Base-by-base conservation (phyloP, 2,113 vertebrate genomes). In the Brachionichthys hirsutus region DNA sequence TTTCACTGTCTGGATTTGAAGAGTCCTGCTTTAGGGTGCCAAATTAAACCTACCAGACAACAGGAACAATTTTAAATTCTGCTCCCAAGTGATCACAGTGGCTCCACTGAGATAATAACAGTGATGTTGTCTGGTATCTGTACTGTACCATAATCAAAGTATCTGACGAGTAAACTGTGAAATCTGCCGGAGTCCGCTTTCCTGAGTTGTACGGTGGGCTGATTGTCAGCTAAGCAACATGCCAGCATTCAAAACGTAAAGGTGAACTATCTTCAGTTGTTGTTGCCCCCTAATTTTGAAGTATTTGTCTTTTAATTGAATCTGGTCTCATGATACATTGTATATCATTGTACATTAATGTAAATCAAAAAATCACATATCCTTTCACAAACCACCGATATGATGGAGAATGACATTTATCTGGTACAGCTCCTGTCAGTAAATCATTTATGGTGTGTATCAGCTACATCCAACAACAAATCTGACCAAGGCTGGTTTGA, bases 101-200 rank as follows among this genome's bases (percentile, higher is more conserved):
- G 54, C 73, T 77, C 62, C 62, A 55, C 72, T 63, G 50, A 67
- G 38, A 73, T 30, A 72, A 56, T 41, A 61, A 75, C 11, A 20
- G 85, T 89, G 77, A 86, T 71, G 57, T 85, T 77, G 73, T 85
- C 63, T 54, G 49, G 34, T 75, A 65, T 56, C 70, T 41, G 56
- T 57, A 58, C 9, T 18, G 15, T 42, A 42, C 36, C 36, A 13
- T 58, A 24, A 65, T 65, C 42, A 54, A 64, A 70, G 54, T 48
- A 61, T 78, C 66, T 62, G 66, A 81, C 53, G 62, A 67, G 59
- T 38, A 82, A 85, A 80, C 85, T 88, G 83, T 84, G 82, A 88
- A 79, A 75, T 56, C 57, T 11, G 20, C 52, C 15, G 5, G 40
- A 42, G 57, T 70, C 56, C 13, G 24, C 30, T 41, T 18, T 62